Evolutionary conservation across 2,888 invertebrate species (phyloP).

Genomic region (Heliconius erato): DNA sequence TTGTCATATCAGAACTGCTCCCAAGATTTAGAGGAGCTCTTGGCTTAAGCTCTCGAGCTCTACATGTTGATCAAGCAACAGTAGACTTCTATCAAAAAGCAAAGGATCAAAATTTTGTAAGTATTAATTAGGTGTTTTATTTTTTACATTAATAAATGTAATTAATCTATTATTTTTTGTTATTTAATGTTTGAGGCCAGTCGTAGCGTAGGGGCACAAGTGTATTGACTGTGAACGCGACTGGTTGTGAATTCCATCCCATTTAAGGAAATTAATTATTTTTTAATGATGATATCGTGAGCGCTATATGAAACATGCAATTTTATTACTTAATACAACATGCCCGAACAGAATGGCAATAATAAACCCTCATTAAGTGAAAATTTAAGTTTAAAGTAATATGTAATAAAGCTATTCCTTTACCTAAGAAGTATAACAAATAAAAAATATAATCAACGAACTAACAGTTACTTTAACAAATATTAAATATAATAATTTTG

Average conservation of each 20-base stretch:
- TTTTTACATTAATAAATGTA: neutral
- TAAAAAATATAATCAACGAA: neutral
- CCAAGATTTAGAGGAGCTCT: slow-evolving; percentile 78
- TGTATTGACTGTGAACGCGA: neutral
- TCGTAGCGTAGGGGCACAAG: neutral
- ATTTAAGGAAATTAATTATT: no score
- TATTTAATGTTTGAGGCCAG: no score
- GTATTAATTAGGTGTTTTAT: slow-evolving; percentile 51
- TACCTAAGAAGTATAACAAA: no score
- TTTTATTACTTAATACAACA: no score
- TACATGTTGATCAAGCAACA: slow-evolving; percentile 61
- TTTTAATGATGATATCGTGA: no score
- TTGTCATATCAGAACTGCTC: slow-evolving; percentile 89
- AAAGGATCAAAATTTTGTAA: slow-evolving; percentile 69
- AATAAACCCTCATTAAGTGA: no score
- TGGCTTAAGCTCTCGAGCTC: slow-evolving; percentile 65
- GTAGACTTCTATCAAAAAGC: slow-evolving; percentile 64
- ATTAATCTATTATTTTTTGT: no score
- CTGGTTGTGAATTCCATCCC: neutral
- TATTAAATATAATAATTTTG: neutral
- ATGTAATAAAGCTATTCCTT: no score
- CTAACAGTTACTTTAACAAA: neutral
- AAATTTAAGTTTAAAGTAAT: no score
- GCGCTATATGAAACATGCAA: no score
- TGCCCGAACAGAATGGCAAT: no score